Conservation (phyloP, 2,888 invertebrate species). For the Belgica antarctica region DNA sequence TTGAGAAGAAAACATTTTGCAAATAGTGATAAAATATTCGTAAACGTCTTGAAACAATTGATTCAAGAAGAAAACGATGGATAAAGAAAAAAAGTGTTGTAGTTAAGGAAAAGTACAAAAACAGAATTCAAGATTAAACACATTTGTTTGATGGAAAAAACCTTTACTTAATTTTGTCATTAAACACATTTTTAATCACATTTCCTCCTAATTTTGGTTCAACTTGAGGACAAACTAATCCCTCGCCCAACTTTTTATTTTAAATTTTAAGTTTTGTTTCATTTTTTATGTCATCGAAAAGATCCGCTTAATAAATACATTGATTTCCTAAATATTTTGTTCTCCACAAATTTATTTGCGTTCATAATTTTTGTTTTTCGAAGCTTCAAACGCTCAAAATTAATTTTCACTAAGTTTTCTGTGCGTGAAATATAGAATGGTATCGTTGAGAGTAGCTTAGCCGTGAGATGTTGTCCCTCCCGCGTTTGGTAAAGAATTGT, state of each 20-base stretch:
- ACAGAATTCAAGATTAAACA: too few species aligned
- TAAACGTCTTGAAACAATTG: slow-evolving; percentile 2
- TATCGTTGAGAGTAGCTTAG: too few species aligned
- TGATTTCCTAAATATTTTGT: not conserved
- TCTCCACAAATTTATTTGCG: not conserved
- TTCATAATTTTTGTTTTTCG: not conserved
- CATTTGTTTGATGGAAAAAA: too few species aligned
- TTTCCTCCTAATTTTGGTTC: too few species aligned
- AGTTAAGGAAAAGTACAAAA: slow-evolving; percentile 43
- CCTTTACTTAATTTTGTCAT: slow-evolving; percentile 37
- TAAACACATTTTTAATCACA: not conserved
- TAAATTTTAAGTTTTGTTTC: not conserved
- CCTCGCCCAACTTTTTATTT: too few species aligned
- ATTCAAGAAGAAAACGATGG: not conserved
- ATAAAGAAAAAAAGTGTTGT: slow-evolving; percentile 22
- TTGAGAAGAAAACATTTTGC: slow-evolving; percentile 13
- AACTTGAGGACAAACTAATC: too few species aligned
- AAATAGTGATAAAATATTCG: slow-evolving; percentile 19
- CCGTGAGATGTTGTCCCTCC: too few species aligned
- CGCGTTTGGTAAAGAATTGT: too few species aligned
- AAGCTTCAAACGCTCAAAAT: too few species aligned
- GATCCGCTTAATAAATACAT: not conserved
- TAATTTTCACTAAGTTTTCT: too few species aligned
- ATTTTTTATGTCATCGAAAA: not conserved
- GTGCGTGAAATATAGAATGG: too few species aligned